phyloP scores from a whole-genome alignment of 2,888 invertebrate species.

The Spodoptera exigua region DNA sequence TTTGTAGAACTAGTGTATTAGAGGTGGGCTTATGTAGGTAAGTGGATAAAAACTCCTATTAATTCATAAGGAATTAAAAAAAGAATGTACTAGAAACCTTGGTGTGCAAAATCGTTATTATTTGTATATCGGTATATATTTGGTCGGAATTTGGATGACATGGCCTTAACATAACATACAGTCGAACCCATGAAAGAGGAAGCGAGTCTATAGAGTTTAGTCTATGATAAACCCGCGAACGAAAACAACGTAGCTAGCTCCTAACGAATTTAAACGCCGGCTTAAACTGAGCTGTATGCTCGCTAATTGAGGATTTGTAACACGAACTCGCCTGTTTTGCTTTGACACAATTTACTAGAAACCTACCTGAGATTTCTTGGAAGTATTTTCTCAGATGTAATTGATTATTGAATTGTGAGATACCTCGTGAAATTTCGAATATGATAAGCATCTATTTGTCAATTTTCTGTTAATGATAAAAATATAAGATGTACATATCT shows the following conservation, averaged over 20 bases:
- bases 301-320: conserved; percentile 87
- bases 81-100: too few relatives aligned
- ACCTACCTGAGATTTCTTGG: conserved; percentile 40
- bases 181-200: not conserved
- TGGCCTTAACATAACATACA: too few relatives aligned
- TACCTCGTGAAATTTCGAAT: not conserved
- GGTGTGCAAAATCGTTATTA: too few relatives aligned
- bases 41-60: too few relatives aligned
- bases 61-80: too few relatives aligned
- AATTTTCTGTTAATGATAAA: not conserved
- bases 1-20: too few relatives aligned
- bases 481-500: too few relatives aligned
- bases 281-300: conserved; percentile 85
- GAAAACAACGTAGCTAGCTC: conserved; percentile 77
- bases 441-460: not conserved
- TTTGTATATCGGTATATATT: too few relatives aligned
- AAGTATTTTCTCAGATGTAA: conserved; percentile 25
- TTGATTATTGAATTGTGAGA: conserved; percentile 30
- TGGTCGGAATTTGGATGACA: too few relatives aligned
- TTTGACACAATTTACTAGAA: conserved; percentile 63
- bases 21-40: too few relatives aligned
- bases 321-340: conserved; percentile 77
- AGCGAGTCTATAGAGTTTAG: conserved; percentile 40
- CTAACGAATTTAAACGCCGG: conserved; percentile 88
- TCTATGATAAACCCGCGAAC: conserved; percentile 71